A percentile compares a stretch with the other conserved stretches of the same genome.
phyloP scores from a whole-genome alignment of 37 sponge, comb jelly and placozoan genomes.

The Ianthella basta region DNA sequence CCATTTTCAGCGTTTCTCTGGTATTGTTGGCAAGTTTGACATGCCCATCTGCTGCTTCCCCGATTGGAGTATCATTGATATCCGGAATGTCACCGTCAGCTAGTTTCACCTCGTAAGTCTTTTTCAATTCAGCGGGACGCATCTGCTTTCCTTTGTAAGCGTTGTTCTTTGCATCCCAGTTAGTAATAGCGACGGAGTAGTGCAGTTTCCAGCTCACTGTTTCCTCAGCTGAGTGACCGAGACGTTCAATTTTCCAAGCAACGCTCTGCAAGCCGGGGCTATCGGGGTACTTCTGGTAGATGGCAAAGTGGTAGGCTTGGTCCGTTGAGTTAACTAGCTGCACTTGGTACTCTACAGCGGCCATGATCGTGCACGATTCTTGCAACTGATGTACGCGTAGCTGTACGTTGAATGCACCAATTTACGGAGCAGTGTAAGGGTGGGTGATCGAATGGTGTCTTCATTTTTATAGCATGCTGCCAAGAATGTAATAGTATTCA shows the following conservation, averaged over 20 bases:
- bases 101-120: not conserved
- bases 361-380: too few species aligned
- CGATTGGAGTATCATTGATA: not conserved
- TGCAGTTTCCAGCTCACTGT: not conserved
- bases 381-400: too few species aligned
- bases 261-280: constrained; percentile 15
- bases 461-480: too few species aligned
- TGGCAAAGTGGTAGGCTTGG: not conserved
- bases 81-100: constrained; percentile 1
- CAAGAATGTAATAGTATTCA: too few species aligned
- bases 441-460: too few species aligned
- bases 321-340: too few species aligned
- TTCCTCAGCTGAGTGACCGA: not conserved
- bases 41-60: not conserved
- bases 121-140: not conserved
- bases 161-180: not conserved
- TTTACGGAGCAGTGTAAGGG: too few species aligned
- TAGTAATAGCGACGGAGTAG: not conserved
- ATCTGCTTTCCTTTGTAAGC: not conserved
- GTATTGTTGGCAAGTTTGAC: not conserved
- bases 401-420: too few species aligned
- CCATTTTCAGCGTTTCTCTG: not conserved
- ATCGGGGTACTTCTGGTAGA: constrained; percentile 18
- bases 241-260: constrained; percentile 3
- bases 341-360: too few species aligned